A percentile compares a stretch with the other conserved stretches of the same genome.
These are phyloP conservation scores for Trilocha varians DNA, from an alignment of 2,888 invertebrate genomes.

Conservation along the genomic window DNA sequence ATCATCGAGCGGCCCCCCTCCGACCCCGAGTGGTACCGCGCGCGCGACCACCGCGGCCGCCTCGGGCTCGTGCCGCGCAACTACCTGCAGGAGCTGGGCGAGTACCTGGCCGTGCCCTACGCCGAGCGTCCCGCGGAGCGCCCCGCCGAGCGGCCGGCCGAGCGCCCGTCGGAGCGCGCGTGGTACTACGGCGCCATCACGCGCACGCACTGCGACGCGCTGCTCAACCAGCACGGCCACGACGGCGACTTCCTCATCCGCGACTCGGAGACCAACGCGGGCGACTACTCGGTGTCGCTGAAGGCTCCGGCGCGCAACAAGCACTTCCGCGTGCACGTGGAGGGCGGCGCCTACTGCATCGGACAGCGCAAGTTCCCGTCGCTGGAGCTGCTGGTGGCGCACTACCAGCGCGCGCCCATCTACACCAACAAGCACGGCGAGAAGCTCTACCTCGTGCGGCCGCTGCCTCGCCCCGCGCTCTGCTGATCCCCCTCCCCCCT, in stretches of 20 bases:
- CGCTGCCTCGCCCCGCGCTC: conserved; percentile 77
- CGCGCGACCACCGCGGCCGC: conserved; percentile 93
- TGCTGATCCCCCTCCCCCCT: conserved; percentile 30
- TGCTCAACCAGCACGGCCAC: conserved; percentile 95
- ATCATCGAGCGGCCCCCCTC: conserved; percentile 96
- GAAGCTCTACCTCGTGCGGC: conserved; percentile 95
- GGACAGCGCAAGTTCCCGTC: conserved; percentile 98
- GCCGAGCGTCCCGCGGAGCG: conserved; percentile 12
- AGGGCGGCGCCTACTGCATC: conserved; percentile 94
- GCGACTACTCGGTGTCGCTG: conserved; percentile 97
- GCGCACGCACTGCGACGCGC: conserved; percentile 95
- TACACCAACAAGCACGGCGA: conserved; percentile 98
- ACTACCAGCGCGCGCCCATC: conserved; percentile 99
- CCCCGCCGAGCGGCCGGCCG: conserved; percentile 19
- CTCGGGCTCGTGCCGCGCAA: conserved; percentile 96
- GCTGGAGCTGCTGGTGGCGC: conserved; percentile 96
- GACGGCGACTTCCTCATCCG: conserved; percentile 99
- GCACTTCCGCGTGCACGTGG: conserved; percentile 98
- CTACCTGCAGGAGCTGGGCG: conserved; percentile 93
- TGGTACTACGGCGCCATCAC: conserved; percentile 99
- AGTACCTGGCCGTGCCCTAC: conserved; percentile 90
- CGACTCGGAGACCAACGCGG: conserved; percentile 99
- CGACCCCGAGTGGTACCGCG: conserved; percentile 99
- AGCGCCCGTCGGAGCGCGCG: conserved; percentile 79
- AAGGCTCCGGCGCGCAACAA: conserved; percentile 99